These are phyloP conservation scores for Leucophenga maculata DNA, from an alignment of 2,888 invertebrate genomes.

Conservation along the genomic window DNA sequence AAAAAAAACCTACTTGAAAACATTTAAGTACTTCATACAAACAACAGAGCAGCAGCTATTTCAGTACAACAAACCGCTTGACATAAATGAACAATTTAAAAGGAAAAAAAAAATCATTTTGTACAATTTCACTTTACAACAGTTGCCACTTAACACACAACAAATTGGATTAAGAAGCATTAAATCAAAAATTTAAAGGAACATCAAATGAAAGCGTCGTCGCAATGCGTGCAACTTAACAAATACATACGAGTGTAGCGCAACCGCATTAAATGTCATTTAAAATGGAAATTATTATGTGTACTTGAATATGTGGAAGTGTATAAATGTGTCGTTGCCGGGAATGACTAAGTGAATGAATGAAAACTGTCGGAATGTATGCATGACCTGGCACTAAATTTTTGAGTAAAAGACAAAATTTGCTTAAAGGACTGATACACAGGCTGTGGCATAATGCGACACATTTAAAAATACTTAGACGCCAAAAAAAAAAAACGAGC, in stretches of 20 bases:
- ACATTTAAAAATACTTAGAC: constrained; percentile 4
- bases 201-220: background rate
- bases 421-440: constrained; percentile 7
- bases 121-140: background rate
- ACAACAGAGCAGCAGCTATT: no score
- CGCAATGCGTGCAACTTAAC: no score
- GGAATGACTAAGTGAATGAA: background rate
- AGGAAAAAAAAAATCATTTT: background rate
- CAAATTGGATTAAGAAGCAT: constrained; percentile 2
- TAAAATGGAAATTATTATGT: constrained; percentile 36
- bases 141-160: constrained; percentile 7
- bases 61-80: constrained; percentile 10
- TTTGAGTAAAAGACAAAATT: constrained; percentile 16
- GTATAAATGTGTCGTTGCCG: background rate
- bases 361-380: background rate
- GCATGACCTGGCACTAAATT: constrained; percentile 10
- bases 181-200: background rate
- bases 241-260: background rate
- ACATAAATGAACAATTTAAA: constrained; percentile 20
- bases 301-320: background rate
- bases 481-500: background rate
- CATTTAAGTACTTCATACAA: no score
- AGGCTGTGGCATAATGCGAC: background rate
- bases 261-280: constrained; percentile 30
- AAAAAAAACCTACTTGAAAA: no score